Evolutionary conservation across 2,113 vertebrate genomes (phyloP).

Genomic region (Leptobrachium leishanense): DNA sequence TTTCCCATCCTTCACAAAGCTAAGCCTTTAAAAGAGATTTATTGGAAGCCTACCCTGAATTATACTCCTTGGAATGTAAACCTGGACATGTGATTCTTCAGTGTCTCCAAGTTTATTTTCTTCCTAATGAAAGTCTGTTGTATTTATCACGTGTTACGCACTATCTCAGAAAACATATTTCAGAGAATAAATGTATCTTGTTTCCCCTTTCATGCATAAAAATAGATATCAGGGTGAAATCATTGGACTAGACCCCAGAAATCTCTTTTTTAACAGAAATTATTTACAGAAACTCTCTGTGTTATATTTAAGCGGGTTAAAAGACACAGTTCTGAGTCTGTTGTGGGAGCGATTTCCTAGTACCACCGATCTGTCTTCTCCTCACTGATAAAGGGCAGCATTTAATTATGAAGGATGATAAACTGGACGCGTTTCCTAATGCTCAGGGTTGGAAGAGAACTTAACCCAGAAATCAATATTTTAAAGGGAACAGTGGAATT

Average conservation of each 20-base stretch:
- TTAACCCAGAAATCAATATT: too few species aligned
- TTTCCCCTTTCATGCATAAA: not conserved
- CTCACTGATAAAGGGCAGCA: not conserved
- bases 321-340: not conserved
- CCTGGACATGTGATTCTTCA: conserved; percentile 1
- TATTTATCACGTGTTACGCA: not conserved
- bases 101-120: conserved; percentile 10
- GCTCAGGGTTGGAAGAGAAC: too few species aligned
- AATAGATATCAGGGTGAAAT: not conserved
- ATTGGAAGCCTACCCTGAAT: conserved; percentile 45
- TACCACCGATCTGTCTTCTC: not conserved
- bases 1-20: conserved; percentile 27
- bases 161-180: not conserved
- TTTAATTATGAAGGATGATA: not conserved
- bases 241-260: not conserved
- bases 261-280: not conserved
- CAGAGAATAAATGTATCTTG: not conserved
- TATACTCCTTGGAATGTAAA: conserved; percentile 49
- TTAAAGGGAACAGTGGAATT: too few species aligned
- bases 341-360: not conserved
- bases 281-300: not conserved
- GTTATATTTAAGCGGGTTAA: not conserved
- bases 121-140: not conserved
- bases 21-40: conserved; percentile 53
- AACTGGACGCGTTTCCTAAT: too few species aligned